Evolutionary conservation across 2,113 vertebrate species (phyloP), one percentile per base, ranked within the genome.

Genomic region (Antechinus stuartii): DNA sequence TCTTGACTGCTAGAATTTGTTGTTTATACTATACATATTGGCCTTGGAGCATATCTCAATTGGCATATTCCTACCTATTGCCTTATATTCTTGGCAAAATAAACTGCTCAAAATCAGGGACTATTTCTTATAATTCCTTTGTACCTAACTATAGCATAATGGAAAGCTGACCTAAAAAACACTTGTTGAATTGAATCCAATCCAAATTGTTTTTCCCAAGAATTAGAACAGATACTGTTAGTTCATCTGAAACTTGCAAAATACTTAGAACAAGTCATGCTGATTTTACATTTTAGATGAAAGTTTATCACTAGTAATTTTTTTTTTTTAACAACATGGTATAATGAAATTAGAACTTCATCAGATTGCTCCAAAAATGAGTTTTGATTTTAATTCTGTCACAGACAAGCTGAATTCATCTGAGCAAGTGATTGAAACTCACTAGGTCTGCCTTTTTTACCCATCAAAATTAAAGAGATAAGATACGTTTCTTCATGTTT

Each of bases 141-240:
- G 54, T 24, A 23, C 16, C 53, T 92, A 49, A 26, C 42, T 84
- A 91, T 68, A 91, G 54, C 54, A 52, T 2, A 12, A n/a, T 11
- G 35, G 54, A 54, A 11, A 0, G 2, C 49, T 6, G 9, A 76
- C 49, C 46, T 90, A 53, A 55, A 54, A 52, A 47, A 61, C 4
- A 53, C 16, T 57, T 91, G 54, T 95, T 93, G 52, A 27, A 16
- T 94, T 54, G 90, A 93, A 95, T 95, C 5, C 19, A 61, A 90
- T 91, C 92, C 30, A 35, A 10, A 12, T 27, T 42, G 47, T 22
- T 96, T 90, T 95, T 9, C 49, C 68, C 89, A 91, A 94, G 61
- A 16, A 24, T 26, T 54, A 84, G 94, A 42, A 90, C 0, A 0
- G 22, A 91, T 42, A 68, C 89, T 30, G 23, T 90, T 35, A 30